Percentiles rank a stretch among this genome's conserved stretches.
Evolutionary conservation across 2,797 vertebrate genomes (phyloP).

Genomic region (Gallirallus australis): DNA sequence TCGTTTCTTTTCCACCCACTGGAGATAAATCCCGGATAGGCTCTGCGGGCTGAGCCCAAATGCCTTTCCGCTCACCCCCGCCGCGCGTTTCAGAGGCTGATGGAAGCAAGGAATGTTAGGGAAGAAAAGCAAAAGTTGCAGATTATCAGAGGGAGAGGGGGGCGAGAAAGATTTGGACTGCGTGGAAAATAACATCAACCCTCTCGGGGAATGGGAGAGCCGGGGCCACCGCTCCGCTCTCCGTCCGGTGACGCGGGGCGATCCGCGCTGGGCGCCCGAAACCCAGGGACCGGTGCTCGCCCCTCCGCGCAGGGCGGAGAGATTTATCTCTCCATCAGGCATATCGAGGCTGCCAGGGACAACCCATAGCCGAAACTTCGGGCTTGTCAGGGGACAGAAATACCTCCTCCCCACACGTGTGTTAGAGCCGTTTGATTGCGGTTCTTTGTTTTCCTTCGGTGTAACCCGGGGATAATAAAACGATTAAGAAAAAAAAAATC

Average conservation of each 20-base stretch:
- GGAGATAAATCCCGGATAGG: slow-evolving; percentile 50
- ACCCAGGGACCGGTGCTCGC: not conserved
- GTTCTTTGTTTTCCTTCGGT: slow-evolving; percentile 24
- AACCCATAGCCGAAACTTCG: not conserved
- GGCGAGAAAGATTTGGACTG: not conserved
- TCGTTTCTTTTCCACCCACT: slow-evolving; percentile 35
- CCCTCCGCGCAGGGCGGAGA: not conserved
- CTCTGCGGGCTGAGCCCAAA: slow-evolving; percentile 22
- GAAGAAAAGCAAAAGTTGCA: not conserved
- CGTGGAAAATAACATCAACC: not conserved
- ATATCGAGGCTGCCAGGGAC: not conserved
- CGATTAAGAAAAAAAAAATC: not conserved
- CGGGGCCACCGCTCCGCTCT: not conserved
- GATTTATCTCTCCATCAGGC: not conserved
- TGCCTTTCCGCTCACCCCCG: slow-evolving; percentile 44
- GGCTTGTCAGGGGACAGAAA: not conserved
- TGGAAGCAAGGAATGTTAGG: not conserved
- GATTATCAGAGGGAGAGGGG: not conserved
- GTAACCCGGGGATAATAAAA: slow-evolving; percentile 12
- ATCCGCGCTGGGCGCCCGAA: accelerated
- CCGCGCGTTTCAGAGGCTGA: not conserved
- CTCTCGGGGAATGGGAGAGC: not conserved
- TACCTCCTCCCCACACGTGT: not conserved
- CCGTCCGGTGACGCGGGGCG: not conserved
- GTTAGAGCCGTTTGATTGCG: not conserved